A percentile compares a stretch with the other conserved stretches of the same genome.
Conservation (phyloP, 1,140 invertebrate genomes). For the Thaumatotibia leucotreta region DNA sequence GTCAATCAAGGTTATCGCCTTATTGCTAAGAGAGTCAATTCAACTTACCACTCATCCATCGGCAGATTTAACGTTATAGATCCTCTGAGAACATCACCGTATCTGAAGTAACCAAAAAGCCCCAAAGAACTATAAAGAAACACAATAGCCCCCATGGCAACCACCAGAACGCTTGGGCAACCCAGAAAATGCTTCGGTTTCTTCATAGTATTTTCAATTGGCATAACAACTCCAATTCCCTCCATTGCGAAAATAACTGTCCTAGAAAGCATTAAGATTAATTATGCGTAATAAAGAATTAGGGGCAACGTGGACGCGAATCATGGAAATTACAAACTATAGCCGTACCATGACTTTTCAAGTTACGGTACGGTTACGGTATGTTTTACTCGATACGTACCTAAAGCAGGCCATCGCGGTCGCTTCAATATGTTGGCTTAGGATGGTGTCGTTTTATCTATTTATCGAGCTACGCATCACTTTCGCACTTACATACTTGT, state of each 20-base stretch:
- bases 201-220: conserved; percentile 92
- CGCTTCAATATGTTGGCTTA: too few species aligned
- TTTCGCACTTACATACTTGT: too few species aligned
- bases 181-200: conserved; percentile 87
- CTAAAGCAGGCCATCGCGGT: too few species aligned
- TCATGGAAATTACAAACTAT: background rate
- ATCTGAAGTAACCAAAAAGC: conserved; percentile 90
- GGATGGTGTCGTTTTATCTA: too few species aligned
- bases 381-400: too few species aligned
- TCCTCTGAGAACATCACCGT: conserved; percentile 80
- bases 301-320: background rate
- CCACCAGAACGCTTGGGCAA: conserved; percentile 88
- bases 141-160: conserved; percentile 87
- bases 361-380: too few species aligned
- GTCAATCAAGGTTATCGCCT: too few species aligned
- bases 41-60: conserved; percentile 78
- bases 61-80: conserved; percentile 87
- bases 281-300: background rate
- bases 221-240: conserved; percentile 91
- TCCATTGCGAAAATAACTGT: conserved; percentile 90
- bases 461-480: too few species aligned
- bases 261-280: conserved; percentile 53
- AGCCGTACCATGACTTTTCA: too few species aligned
- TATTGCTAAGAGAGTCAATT: background rate
- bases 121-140: conserved; percentile 86